Conservation (phyloP, 2,113 vertebrate genomes). For the Natator depressus region DNA sequence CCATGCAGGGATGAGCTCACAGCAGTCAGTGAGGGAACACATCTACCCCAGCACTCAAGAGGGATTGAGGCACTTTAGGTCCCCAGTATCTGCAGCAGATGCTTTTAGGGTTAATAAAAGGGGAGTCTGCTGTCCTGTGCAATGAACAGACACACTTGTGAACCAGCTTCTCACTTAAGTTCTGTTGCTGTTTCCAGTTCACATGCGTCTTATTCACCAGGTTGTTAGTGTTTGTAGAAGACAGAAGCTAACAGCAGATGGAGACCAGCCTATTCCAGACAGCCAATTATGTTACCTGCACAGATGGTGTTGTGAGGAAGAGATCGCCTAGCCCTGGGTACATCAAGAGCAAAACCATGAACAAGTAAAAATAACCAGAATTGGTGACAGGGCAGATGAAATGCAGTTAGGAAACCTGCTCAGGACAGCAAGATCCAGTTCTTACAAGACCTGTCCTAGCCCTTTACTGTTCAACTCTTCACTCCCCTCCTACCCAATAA, state of each 20-base stretch:
- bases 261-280: background rate
- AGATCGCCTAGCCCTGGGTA: background rate
- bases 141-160: background rate
- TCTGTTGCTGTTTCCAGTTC: background rate
- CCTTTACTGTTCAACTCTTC: accelerated
- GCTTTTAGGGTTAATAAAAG: background rate
- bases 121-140: no score
- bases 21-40: background rate
- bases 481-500: background rate
- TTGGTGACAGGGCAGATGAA: accelerated
- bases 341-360: background rate
- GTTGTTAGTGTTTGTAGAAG: background rate
- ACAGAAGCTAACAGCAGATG: accelerated
- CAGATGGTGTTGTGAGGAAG: background rate
- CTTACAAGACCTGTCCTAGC: background rate
- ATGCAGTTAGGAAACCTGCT: background rate
- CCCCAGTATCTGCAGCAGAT: background rate
- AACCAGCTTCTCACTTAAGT: background rate
- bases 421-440: background rate
- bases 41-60: background rate
- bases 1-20: background rate
- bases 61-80: background rate
- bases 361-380: background rate
- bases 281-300: background rate
- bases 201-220: background rate